These are phyloP conservation scores for Bibio marci DNA, from an alignment of 2,888 invertebrate genomes.

Conservation along the genomic window DNA sequence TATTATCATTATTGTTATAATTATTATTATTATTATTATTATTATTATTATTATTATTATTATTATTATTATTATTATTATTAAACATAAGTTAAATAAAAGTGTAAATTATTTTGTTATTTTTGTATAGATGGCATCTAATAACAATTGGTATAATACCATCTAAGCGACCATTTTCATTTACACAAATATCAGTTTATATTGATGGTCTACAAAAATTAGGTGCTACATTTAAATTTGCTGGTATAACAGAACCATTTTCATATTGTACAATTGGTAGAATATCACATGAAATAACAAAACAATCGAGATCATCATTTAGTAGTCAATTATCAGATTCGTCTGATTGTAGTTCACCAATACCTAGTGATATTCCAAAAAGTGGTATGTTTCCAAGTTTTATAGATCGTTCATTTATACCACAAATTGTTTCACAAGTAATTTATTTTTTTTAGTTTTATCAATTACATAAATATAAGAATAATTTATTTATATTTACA, in stretches of 20 bases:
- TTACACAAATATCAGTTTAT: conserved; percentile 38
- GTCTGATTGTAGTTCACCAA: conserved; percentile 12
- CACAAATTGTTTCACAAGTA: conserved; percentile 23
- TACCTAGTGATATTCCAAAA: conserved; percentile 20
- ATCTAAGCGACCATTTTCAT: conserved; percentile 37
- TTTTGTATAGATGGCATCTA: conserved; percentile 36
- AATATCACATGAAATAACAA: conserved; percentile 13
- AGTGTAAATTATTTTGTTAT: conserved; percentile 4
- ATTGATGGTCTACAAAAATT: conserved; percentile 38
- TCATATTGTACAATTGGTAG: conserved; percentile 30
- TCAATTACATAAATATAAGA: not conserved
- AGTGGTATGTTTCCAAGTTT: conserved; percentile 27
- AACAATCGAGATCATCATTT: not conserved
- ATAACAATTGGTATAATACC: conserved; percentile 32
- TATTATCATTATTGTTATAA: not conserved
- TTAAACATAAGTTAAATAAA: not conserved
- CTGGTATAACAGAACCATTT: conserved; percentile 35
- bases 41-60: not conserved
- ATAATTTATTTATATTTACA: not conserved
- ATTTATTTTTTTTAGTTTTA: conserved; percentile 5
- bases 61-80: not conserved
- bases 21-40: not conserved
- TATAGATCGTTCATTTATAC: conserved; percentile 24
- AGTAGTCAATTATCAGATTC: too few relatives aligned
- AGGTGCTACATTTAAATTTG: conserved; percentile 36